Percentiles rank a stretch among this genome's conserved stretches.
These are phyloP conservation scores for Nothobranchius furzeri DNA, from an alignment of 2,113 vertebrate species.

Conservation along the genomic window DNA sequence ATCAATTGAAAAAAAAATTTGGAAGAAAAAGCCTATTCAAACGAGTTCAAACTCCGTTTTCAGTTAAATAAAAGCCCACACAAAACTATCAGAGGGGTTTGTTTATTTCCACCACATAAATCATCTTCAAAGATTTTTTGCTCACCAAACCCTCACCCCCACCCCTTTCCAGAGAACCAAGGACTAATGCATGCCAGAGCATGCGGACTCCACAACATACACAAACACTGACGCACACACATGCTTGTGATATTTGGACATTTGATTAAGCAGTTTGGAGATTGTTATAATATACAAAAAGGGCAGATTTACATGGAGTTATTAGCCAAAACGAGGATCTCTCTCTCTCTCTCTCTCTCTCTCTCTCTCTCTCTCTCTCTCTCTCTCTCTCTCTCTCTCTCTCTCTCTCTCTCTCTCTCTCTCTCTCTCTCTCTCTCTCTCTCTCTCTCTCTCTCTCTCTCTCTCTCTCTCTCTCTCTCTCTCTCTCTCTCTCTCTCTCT, in stretches of 20 bases:
- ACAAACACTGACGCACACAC: neutral
- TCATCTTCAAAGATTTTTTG: neutral
- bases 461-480: neutral
- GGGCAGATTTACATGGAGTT: slow-evolving; percentile 8
- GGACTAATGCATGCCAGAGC: slow-evolving; percentile 68
- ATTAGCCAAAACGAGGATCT: neutral
- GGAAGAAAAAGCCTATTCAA: neutral
- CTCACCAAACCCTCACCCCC: neutral
- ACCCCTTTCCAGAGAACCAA: slow-evolving; percentile 5
- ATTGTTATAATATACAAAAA: slow-evolving; percentile 33
- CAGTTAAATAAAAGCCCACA: neutral
- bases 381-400: neutral
- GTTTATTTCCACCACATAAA: slow-evolving; percentile 11
- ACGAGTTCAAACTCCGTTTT: neutral
- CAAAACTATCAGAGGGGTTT: neutral
- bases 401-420: neutral
- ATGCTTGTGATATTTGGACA: slow-evolving; percentile 8
- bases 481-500: neutral
- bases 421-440: neutral
- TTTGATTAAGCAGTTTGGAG: slow-evolving; percentile 25
- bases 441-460: neutral
- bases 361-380: neutral
- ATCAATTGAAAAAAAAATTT: neutral
- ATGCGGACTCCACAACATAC: neutral
- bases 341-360: neutral